Base-by-base conservation (phyloP, 2,113 vertebrate species). In the Apaloderma vittatum region DNA sequence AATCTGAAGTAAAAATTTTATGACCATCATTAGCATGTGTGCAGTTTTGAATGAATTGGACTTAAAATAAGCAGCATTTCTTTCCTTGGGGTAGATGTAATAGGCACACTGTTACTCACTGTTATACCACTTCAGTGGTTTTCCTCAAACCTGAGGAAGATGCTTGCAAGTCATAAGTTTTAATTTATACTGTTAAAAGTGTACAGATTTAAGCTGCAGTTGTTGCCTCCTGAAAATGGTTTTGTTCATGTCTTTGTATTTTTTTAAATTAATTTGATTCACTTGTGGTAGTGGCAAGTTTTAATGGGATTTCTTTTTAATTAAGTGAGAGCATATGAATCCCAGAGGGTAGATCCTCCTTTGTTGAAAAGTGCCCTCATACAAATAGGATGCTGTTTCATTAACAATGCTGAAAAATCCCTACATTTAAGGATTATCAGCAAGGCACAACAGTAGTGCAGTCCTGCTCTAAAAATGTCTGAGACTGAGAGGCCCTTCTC, bases 231-330 rank as follows among this genome's bases (percentile, higher is more conserved):
- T 68, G 54, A 51, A 94, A 90, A 86, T 2, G 57, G 51, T 66
- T 92, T 91, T 84, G 29, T 65, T 79, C 27, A 14, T 0, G 0
- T 55, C 16, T 87, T 93, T 9, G 46, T 3, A 5, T 80, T 54
- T 15, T 17, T 55, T 68, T 29, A 46, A 63, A 88, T 97, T 93
- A 93, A 92, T 92, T 95, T 61, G 43, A 78, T 93, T 92, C 72
- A 86, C 68, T 93, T 89, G 45, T 93, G 94, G 57, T 65, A 58
- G 3, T 78, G 51, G 73, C 36, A 92, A 57, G 49, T 87, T 93
- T 94, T 97, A 91, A 91, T 93, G 70, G 61, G 72, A 93, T 93
- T 97, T 94, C 72, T 78, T 95, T 94, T 92, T 97, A 93, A 94
- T 96, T 94, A 96, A 95, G 54, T 0, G 3, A 92, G 88, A 94